Evolutionary conservation across 1,140 invertebrate species (phyloP).

Genomic region (Drosophila pectinifera): DNA sequence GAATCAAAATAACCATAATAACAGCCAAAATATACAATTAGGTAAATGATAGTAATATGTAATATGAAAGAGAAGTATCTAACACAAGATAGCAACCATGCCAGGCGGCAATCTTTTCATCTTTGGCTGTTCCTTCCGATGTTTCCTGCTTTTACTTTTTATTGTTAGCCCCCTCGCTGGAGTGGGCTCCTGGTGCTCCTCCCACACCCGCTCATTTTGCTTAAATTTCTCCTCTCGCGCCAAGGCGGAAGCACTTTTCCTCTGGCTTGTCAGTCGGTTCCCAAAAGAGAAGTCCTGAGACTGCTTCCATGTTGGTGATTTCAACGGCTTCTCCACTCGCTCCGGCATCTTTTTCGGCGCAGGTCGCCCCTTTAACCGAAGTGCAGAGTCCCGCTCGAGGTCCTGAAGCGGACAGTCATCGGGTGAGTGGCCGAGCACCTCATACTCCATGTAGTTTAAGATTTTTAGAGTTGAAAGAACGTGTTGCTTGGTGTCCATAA

Average conservation of each 20-base stretch:
- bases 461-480: slow-evolving; percentile 30
- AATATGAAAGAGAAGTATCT: not conserved
- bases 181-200: slow-evolving; percentile 28
- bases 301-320: not conserved
- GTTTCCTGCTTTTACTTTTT: not conserved
- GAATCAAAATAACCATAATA: no score
- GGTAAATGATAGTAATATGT: no score
- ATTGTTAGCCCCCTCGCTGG: no score
- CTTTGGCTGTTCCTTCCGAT: not conserved
- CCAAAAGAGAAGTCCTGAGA: slow-evolving; percentile 41
- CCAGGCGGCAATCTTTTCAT: not conserved
- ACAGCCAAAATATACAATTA: no score
- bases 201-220: slow-evolving; percentile 46
- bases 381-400: not conserved
- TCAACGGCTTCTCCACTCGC: slow-evolving; percentile 9
- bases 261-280: slow-evolving; percentile 5
- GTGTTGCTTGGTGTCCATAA: slow-evolving; percentile 31
- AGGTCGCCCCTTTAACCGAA: no score
- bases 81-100: not conserved
- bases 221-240: slow-evolving; percentile 39
- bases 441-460: slow-evolving; percentile 48
- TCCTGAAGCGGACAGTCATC: not conserved
- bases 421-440: slow-evolving; percentile 22
- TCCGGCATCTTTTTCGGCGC: not conserved
- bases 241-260: not conserved